These are phyloP conservation scores for Nycticryphes semicollaris DNA, from an alignment of 2,113 vertebrate genomes.

Conservation along the genomic window DNA sequence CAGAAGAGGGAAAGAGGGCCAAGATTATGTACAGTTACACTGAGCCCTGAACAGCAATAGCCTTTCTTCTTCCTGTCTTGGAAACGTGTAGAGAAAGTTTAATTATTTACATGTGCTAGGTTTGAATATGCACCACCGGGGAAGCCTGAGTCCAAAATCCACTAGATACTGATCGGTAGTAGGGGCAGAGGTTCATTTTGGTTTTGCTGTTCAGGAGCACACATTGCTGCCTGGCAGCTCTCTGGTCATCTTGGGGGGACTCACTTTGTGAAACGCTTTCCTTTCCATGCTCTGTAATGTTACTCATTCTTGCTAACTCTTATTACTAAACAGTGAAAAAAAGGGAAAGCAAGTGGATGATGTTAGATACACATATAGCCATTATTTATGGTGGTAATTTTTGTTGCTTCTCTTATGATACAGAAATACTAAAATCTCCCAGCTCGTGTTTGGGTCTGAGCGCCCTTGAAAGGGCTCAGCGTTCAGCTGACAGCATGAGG, in stretches of 20 bases:
- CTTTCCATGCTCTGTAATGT: neutral
- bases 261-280: neutral
- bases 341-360: neutral
- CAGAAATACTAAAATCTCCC: neutral
- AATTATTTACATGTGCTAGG: conserved; percentile 13
- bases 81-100: neutral
- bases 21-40: neutral
- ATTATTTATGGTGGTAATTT: neutral
- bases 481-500: neutral
- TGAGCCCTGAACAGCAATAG: neutral
- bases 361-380: neutral
- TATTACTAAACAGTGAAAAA: neutral
- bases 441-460: neutral
- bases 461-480: neutral
- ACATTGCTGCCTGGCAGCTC: neutral
- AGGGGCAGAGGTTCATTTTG: conserved; percentile 2
- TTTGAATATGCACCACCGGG: neutral
- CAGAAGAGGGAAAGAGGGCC: neutral
- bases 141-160: neutral
- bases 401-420: neutral
- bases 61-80: neutral
- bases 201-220: neutral
- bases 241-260: neutral
- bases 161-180: neutral
- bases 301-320: neutral